phyloP scores from a whole-genome alignment of 2,113 vertebrate species.

The Ammodytes dubius region DNA sequence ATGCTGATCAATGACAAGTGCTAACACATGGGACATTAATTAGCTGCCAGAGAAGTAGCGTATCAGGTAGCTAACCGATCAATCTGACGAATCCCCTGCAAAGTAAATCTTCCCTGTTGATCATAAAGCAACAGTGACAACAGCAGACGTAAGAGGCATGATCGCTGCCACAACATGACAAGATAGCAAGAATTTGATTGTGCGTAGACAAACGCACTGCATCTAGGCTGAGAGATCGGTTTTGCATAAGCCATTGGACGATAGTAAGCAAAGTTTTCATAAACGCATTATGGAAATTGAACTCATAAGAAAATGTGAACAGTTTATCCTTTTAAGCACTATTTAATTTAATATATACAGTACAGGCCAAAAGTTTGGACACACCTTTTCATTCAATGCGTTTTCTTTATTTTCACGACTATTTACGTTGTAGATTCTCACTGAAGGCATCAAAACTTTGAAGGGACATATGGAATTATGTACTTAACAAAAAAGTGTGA shows the following conservation, averaged over 20 bases:
- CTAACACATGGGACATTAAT: slow-evolving; percentile 45
- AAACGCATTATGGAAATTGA: neutral
- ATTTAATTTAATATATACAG: neutral
- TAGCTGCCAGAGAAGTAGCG: slow-evolving; percentile 25
- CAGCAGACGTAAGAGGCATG: slow-evolving; percentile 1
- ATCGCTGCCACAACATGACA: slow-evolving; percentile 14
- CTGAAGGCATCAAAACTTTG: no score
- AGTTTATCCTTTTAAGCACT: neutral
- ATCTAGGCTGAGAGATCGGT: slow-evolving; percentile 9
- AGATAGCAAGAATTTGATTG: slow-evolving; percentile 10
- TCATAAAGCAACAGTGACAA: slow-evolving; percentile 16
- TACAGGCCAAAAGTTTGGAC: no score
- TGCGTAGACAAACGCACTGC: neutral
- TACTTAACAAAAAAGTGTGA: no score
- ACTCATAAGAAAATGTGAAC: neutral
- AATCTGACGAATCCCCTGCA: slow-evolving; percentile 18
- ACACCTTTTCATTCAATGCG: no score
- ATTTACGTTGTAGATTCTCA: no score
- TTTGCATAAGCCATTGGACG: slow-evolving; percentile 18
- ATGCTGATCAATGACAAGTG: slow-evolving; percentile 50
- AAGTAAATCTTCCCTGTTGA: neutral
- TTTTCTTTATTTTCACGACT: no score
- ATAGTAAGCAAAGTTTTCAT: neutral
- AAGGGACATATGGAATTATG: no score
- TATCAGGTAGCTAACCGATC: slow-evolving; percentile 43